phyloP scores from a whole-genome alignment of 64 coral and sea anemone genomes.

The Montipora cactus region DNA sequence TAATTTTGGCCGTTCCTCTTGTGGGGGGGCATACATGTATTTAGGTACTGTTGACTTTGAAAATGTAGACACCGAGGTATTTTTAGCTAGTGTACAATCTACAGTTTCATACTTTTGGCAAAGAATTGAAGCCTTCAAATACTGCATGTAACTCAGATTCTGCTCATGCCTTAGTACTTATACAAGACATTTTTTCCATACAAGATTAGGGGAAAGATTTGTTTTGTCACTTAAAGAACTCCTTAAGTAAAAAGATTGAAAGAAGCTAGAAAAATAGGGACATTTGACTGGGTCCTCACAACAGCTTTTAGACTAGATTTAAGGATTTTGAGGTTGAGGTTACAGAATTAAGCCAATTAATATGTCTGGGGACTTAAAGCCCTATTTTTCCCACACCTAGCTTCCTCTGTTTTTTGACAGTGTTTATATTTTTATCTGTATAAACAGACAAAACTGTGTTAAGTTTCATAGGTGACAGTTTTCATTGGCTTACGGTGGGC shows the following conservation, averaged over 20 bases:
- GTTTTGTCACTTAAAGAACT: background rate
- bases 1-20: background rate
- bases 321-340: background rate
- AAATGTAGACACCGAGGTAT: background rate
- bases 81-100: background rate
- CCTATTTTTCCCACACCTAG: background rate
- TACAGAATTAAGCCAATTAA: background rate
- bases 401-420: background rate
- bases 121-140: background rate
- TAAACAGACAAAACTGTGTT: background rate
- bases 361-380: background rate
- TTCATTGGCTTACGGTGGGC: background rate
- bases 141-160: background rate
- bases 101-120: background rate
- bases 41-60: too few relatives aligned
- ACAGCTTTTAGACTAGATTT: background rate
- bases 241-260: background rate
- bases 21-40: too few relatives aligned
- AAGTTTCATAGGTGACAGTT: background rate
- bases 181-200: background rate
- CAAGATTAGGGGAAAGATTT: background rate
- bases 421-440: background rate
- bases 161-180: background rate
- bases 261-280: background rate
- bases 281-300: background rate